Base-by-base conservation (phyloP, 1,140 invertebrate species). In the Batillaria attramentaria region DNA sequence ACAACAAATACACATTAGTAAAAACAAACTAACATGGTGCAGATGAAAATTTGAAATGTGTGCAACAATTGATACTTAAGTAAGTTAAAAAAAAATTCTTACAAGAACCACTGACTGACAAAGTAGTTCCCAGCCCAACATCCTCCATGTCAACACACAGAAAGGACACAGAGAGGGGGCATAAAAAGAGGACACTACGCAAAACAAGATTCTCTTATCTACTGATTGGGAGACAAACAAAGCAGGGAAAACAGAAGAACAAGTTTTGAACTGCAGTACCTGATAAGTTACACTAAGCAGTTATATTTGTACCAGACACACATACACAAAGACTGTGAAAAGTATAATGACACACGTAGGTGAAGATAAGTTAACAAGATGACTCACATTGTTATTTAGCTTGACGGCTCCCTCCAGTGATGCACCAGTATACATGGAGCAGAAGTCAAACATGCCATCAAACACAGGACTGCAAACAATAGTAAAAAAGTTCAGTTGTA, bases 401-500 rank as follows among this genome's bases (percentile, higher is more conserved):
- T 90, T 90, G 42, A 89, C 85, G 62, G 88, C 85, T 74, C 87
- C 88, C 77, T 89, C 92, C 37, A 99, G 95, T 24, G 98, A 99
- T 2, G 98, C 98, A 73, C 99, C 99, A 68, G 98, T 97, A 69
- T 98, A 99, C 69, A 99, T 92, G 90, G 99, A 98, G 92, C 99
- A 99, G 89, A 99, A 99, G 87, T 99, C 98, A 92, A 98, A 99
- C 0, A 99, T 92, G 0, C 98, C 98, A 90, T 99, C 97, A 91
- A 99, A 99, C 0, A 99, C 97, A 2, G 98, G 98, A 92, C 93
- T 89, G 84, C 72, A 86, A 85, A 79, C n/a, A n/a, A n/a, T n/a
- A n/a, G n/a, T n/a, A n/a, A n/a, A n/a, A n/a, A n/a, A n/a, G n/a
- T n/a, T n/a, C n/a, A n/a, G n/a, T n/a, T n/a, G n/a, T n/a, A n/a